These are phyloP conservation scores for Pampus argenteus DNA, from an alignment of 2,797 vertebrate genomes.

Conservation along the genomic window DNA sequence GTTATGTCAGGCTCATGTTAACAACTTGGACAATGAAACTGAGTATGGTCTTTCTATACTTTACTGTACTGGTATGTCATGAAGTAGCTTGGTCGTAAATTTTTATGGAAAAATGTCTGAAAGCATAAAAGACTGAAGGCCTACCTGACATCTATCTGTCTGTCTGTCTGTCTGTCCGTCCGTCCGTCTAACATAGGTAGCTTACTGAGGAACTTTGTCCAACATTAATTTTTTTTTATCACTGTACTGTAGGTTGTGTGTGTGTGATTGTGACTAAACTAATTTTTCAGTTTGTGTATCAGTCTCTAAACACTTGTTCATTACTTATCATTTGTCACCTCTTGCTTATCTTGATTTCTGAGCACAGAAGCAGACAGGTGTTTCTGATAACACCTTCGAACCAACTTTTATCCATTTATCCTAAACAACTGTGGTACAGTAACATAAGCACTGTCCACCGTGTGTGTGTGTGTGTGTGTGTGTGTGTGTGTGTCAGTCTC, in stretches of 20 bases:
- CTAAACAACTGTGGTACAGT: slow-evolving; percentile 76
- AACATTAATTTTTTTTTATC: slow-evolving; percentile 15
- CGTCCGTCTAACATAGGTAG: slow-evolving; percentile 1
- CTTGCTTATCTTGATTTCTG: slow-evolving; percentile 69
- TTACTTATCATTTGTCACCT: slow-evolving; percentile 63
- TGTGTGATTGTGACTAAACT: background rate
- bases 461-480: slow-evolving; percentile 34
- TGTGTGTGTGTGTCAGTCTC: slow-evolving; percentile 34
- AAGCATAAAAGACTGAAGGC: slow-evolving; percentile 3
- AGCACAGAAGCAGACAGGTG: slow-evolving; percentile 73
- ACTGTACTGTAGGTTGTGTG: background rate
- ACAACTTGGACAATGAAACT: slow-evolving; percentile 17
- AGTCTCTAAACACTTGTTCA: slow-evolving; percentile 44
- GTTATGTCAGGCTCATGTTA: slow-evolving; percentile 16
- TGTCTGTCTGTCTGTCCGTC: background rate
- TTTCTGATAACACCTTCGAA: slow-evolving; percentile 67
- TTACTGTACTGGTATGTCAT: slow-evolving; percentile 8
- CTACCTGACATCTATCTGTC: slow-evolving; percentile 1
- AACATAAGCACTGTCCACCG: slow-evolving; percentile 65
- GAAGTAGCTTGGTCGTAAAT: slow-evolving; percentile 12
- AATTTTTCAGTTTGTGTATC: slow-evolving; percentile 26
- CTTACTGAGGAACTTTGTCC: background rate
- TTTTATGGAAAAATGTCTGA: slow-evolving; percentile 24
- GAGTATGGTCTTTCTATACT: slow-evolving; percentile 13
- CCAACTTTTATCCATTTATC: slow-evolving; percentile 72